Base-by-base conservation (phyloP, 2,797 vertebrate species). In the Sebastes jordani region DNA sequence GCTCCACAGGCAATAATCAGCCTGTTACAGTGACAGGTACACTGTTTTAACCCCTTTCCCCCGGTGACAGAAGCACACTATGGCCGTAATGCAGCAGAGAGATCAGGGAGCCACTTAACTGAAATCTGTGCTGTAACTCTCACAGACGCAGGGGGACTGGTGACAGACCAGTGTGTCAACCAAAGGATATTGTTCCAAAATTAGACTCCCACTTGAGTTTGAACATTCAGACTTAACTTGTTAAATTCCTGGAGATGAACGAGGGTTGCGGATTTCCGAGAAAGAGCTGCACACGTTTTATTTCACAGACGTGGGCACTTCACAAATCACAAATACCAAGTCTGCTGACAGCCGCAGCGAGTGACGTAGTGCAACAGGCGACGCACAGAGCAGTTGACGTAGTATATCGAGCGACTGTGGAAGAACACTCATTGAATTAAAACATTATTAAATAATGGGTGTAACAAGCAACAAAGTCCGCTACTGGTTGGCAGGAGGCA, bases 1-100 rank as follows among this genome's bases (percentile, higher is more conserved):
- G 82, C 88, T 93, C 88, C 92, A 86, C 80, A 78, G 88, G 89
- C 92, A 88, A 93, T 94, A 90, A 94, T 90, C 91, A 89, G 89
- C 82, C 92, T 80, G 90, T 94, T 93, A 93, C 88, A 86, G 86
- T 93, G 93, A 94, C 93, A 95, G 93, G 89, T 93, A 93, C 88
- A 88, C 11, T 59, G 10, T 32, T 91, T 91, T 86, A 89, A 90
- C 82, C 74, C 80, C 80, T 74, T 81, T 73, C 77, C 83, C 63
- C 82, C 2, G 81, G 83, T 78, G 84, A 77, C 86, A 74, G 77
- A 83, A 36, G 70, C 61, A 56, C 76, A 58, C 58, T 34, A 52
- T 74, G 70, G 83, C 70, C 56, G 18, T 82, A 64, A 80, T 63
- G 70, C 25, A 73, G 81, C 65, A 1, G 62, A 58, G 81, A 80